phyloP scores from a whole-genome alignment of 2,113 vertebrate species.

The Sprattus sprattus region DNA sequence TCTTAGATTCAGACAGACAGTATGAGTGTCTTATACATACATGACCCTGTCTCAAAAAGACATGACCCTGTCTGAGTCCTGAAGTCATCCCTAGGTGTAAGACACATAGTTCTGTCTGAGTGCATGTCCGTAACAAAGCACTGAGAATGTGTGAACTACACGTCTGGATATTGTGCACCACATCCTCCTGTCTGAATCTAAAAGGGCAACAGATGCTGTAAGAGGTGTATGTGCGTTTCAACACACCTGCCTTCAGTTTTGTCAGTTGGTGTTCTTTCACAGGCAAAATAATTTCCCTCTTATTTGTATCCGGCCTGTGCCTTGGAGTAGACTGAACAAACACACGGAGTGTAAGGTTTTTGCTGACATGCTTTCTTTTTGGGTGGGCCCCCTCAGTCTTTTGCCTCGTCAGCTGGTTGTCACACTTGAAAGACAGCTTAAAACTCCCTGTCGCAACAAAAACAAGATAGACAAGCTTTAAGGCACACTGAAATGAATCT shows the following conservation, averaged over 20 bases:
- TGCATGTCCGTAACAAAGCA: no score
- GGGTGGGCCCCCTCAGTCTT: background rate
- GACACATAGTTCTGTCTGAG: no score
- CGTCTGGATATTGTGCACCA: background rate
- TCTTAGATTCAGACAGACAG: background rate
- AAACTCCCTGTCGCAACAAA: background rate
- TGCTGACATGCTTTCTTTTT: background rate
- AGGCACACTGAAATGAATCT: background rate
- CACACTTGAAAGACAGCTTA: background rate
- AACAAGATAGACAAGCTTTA: background rate
- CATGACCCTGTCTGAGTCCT: no score
- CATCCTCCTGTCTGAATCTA: background rate
- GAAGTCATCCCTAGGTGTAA: no score
- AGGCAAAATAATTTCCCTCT: background rate
- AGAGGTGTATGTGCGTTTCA: no score
- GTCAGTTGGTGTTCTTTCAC: background rate
- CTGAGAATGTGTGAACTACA: no score
- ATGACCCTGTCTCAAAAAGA: no score
- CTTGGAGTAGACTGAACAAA: background rate
- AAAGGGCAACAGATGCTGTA: no score
- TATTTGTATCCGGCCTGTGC: background rate
- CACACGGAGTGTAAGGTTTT: background rate
- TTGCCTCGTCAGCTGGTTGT: background rate
- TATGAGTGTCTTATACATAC: no score
- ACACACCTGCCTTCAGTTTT: background rate